A percentile compares a stretch with the other conserved stretches of the same genome.
Evolutionary conservation across 2,888 invertebrate genomes (phyloP).

Genomic region (Nebria brevicollis): DNA sequence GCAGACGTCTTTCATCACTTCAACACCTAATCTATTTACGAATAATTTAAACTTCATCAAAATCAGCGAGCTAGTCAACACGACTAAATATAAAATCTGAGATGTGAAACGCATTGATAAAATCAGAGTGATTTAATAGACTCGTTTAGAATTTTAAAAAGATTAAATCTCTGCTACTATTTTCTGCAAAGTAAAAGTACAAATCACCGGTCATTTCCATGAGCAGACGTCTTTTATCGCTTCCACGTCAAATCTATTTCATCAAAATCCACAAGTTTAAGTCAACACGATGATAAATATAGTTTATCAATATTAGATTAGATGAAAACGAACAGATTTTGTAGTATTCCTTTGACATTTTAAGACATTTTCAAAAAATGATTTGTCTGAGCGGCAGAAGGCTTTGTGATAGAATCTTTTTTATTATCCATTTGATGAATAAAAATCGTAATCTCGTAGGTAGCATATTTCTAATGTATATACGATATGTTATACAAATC

Average conservation of each 20-base stretch:
- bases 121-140: not conserved
- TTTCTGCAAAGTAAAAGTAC: not conserved
- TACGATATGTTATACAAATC: not conserved
- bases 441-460: not conserved
- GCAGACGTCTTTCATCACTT: too few species aligned
- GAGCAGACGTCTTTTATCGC: not conserved
- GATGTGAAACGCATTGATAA: not conserved
- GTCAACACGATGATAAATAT: not conserved
- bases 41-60: too few species aligned
- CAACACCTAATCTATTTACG: too few species aligned
- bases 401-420: too few species aligned
- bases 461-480: slow-evolving; percentile 34
- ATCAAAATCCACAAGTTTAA: not conserved
- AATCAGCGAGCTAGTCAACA: too few species aligned
- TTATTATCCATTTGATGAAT: too few species aligned
- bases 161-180: slow-evolving; percentile 2
- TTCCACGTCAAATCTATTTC: not conserved
- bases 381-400: not conserved
- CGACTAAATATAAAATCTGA: too few species aligned
- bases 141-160: slow-evolving; percentile 13
- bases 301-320: slow-evolving; percentile 12
- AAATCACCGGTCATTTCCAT: not conserved
- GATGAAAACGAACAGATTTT: not conserved
- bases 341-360: not conserved
- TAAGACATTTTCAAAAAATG: not conserved